Evolutionary conservation across 2,888 invertebrate species (phyloP), one percentile per base, ranked within the genome.

Genomic region (Hartigia nigra): DNA sequence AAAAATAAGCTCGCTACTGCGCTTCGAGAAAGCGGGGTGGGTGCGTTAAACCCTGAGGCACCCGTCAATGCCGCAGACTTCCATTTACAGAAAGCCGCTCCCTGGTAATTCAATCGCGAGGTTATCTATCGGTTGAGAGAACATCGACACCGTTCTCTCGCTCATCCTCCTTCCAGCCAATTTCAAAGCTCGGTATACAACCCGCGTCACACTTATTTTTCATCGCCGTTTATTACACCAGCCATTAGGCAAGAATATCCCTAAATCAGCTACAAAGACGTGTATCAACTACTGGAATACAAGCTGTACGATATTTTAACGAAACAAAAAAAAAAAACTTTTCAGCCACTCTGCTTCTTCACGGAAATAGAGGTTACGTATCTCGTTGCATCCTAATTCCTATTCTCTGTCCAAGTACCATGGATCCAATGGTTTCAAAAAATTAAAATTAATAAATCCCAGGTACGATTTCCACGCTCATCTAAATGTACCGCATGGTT

Each of bases 21-120:
- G 79, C 77, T 77, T 78, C 79, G 74, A 77, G 39, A 74, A 76
- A 70, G 80, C 75, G 77, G 75, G 32, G 39, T 32, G 69, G 12
- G 31, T 31, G 72, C 72, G 72, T 72, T 72, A 72, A 72, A 72
- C 72, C 55, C 14, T 32, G 72, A 31, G 72, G 23, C 55, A 55
- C 5, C 55, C 55, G 34, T 34, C 72, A 34, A 72, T 72, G 72
- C 72, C 31, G 72, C 72, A 14, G 31, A 72, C 72, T 72, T 31
- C 72, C 72, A 72, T 72, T 72, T 72, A 72, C 72, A 72, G 72
- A 72, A 72, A 72, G 72, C 32, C 31, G 31, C 32, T 72, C 72
- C 72, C 55, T 55, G 55, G 72, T 72, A 72, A 72, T 72, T 72
- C 12, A 72, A 72, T 72, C 32, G 31, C 72, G 72, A 72, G 31